These are phyloP conservation scores for Oceanodroma tethys DNA, from an alignment of 2,113 vertebrate species.

Conservation along the genomic window DNA sequence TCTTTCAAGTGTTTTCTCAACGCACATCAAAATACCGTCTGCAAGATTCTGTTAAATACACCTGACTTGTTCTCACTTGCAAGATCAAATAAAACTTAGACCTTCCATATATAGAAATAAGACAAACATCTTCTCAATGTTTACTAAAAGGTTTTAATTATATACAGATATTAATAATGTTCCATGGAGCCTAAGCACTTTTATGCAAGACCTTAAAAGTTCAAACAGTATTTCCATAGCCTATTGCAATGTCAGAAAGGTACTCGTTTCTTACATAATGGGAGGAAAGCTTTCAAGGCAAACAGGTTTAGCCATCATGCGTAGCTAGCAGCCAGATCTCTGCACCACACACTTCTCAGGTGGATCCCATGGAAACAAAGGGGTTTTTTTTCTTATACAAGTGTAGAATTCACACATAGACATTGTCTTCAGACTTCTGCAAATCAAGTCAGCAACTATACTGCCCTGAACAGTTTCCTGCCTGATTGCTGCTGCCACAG, in stretches of 20 bases:
- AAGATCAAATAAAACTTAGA: background rate
- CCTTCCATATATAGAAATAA: background rate
- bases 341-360: background rate
- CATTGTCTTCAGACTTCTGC: background rate
- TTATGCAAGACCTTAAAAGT: background rate
- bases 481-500: background rate
- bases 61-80: background rate
- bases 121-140: background rate
- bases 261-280: background rate
- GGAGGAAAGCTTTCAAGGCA: background rate
- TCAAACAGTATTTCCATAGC: background rate
- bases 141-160: background rate
- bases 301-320: background rate
- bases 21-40: background rate
- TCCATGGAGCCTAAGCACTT: background rate
- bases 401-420: background rate
- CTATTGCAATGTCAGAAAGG: background rate
- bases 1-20: background rate
- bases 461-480: background rate
- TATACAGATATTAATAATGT: background rate
- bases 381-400: background rate
- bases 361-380: background rate
- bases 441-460: background rate
- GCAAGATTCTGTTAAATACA: background rate
- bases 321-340: background rate